Base-by-base conservation (phyloP, 2,797 vertebrate species). In the Australoheros facetus region DNA sequence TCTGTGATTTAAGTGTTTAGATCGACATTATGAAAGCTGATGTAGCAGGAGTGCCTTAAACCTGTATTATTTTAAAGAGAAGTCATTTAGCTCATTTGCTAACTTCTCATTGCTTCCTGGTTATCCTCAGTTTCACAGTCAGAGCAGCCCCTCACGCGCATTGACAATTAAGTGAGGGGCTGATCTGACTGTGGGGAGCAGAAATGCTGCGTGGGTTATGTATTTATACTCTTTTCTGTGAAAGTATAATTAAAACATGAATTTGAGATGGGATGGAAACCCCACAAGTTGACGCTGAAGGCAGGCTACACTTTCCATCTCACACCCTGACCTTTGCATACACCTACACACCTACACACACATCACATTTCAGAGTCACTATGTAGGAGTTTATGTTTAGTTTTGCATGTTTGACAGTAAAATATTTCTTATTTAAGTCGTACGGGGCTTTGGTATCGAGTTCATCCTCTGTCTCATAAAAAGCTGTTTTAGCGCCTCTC, bases 141-240 rank as follows among this genome's bases (percentile, higher is more conserved):
- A 42, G 59, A 62, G 23, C 37, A 42, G 59, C 0, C 0, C 7
- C 3, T 64, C 37, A 64, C 42, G 10, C 42, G 21, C 39, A 62
- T 7, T 62, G n/a, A 42, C 59, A 62, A 23, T 42, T 39, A 21
- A 64, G 37, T 17, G 37, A 64, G 59, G 34, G 37, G 13, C 21
- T 64, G 23, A 7, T 64, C 21, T 45, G 62, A 39, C 21, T 0
- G 26, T 48, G 0, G 9, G 23, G 14, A 5, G 11, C 3, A 11
- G 39, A 0, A 45, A 66, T 45, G 9, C 39, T 45, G 26, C 21
- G 8, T 48, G 62, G 42, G 42, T 48, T 48, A 66, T 48, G 2
- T 42, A 42, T 23, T 11, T 37, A 37, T 37, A 11, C 32, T 10
- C 8, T 45, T 45, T 45, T 45, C 4, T 45, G 13, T 45, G 17